Conservation (phyloP, 30 jellyfish, hydroid and myxozoan species). For the Turritopsis dohrnii region DNA sequence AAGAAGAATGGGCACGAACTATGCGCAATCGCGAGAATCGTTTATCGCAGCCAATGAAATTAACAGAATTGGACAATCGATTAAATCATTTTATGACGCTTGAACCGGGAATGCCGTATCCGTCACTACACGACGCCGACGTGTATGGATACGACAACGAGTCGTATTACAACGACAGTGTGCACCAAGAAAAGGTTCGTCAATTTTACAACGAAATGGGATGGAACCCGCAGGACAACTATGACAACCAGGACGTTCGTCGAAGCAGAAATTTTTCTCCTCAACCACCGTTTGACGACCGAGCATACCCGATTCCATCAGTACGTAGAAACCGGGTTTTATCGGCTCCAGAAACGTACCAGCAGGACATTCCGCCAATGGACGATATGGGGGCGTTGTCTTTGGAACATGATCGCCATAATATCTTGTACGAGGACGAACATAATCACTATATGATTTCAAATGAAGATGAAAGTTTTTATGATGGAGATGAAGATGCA, state of each 20-base stretch:
- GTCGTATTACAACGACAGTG: not conserved
- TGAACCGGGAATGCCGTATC: not conserved
- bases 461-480: not conserved
- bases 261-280: not conserved
- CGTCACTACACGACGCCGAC: not conserved
- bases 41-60: not conserved
- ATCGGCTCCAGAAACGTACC: not conserved
- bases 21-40: not conserved
- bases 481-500: not conserved
- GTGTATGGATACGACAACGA: not conserved
- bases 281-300: not conserved
- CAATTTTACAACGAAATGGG: not conserved
- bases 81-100: not conserved
- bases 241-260: not conserved
- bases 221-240: not conserved
- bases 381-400: not conserved
- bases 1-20: not conserved
- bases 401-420: not conserved
- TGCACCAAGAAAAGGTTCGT: not conserved
- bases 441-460: not conserved
- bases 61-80: not conserved
- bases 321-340: not conserved
- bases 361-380: not conserved
- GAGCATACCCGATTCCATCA: not conserved
- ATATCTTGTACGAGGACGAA: not conserved